Percentiles rank a stretch among this genome's conserved stretches.
phyloP scores from a whole-genome alignment of 1,140 invertebrate genomes.

The Belonocnema kinseyi region DNA sequence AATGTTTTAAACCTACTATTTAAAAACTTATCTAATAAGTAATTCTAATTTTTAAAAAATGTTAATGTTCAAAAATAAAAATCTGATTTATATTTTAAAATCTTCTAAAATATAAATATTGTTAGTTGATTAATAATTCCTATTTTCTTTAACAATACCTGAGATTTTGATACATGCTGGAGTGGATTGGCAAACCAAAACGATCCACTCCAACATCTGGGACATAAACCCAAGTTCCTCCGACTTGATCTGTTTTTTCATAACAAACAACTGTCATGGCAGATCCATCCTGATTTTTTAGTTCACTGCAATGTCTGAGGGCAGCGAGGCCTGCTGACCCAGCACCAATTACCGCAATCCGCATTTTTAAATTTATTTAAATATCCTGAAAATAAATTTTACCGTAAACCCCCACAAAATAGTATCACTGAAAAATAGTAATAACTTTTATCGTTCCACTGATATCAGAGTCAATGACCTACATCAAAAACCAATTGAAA shows the following conservation, averaged over 20 bases:
- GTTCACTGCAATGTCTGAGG: slow-evolving; percentile 81
- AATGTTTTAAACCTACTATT: too few relatives aligned
- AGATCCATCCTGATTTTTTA: slow-evolving; percentile 43
- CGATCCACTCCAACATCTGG: slow-evolving; percentile 82
- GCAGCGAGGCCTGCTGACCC: slow-evolving; percentile 81
- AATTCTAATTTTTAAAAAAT: too few relatives aligned
- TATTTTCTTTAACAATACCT: slow-evolving; percentile 76
- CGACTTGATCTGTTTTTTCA: slow-evolving; percentile 82
- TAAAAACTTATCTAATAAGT: too few relatives aligned
- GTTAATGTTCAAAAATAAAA: too few relatives aligned
- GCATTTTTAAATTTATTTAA: slow-evolving; percentile 62
- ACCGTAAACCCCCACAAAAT: background rate
- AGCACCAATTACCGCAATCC: slow-evolving; percentile 81
- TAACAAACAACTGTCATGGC: slow-evolving; percentile 63
- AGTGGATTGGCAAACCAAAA: slow-evolving; percentile 88
- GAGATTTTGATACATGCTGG: slow-evolving; percentile 91
- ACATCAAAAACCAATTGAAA: too few relatives aligned
- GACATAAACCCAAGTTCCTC: slow-evolving; percentile 94
- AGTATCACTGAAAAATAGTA: too few relatives aligned
- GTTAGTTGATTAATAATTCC: background rate
- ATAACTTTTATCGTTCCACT: background rate
- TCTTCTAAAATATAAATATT: slow-evolving; percentile 1
- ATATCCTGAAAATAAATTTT: background rate
- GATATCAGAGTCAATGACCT: background rate
- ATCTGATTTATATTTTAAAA: too few relatives aligned